Evolutionary conservation across 2,888 invertebrate genomes (phyloP), one percentile per base, ranked within the genome.

Genomic region (Belgica antarctica): DNA sequence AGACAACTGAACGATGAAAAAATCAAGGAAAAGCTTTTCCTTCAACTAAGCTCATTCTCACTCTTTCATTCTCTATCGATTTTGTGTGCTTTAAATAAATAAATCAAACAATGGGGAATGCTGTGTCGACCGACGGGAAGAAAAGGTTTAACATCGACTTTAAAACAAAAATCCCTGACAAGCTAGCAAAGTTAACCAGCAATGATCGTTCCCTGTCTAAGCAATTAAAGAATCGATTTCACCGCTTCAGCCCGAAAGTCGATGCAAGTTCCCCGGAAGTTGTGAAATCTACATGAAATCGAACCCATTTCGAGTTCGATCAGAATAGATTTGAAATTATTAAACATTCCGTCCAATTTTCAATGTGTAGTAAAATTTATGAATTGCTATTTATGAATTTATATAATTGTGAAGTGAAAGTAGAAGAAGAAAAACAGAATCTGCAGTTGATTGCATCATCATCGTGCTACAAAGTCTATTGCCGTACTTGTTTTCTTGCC

Each of bases 311-410:
- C 7, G 10, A 61, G 10, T 5, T 31, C 62, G 27, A 34, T 34
- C 7, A 59, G 19, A n/a, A 3, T 15, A 34, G 62, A 62, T 62
- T 62, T 62, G 31, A 34, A 34, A 57, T 68, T 57, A 57, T 68
- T 61, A 61, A 69, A 70, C 70, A 70, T 70, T 70, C 70, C 70
- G 70, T 70, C 70, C 70, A 70, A 70, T 36, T 69, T 69, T 70
- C 59, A 70, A 70, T 70, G 70, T 70, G 59, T 70, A 70, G 70
- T 70, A 36, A 61, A 70, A 70, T 17, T 34, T 57, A 59, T 52
- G n/a, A 46, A 66, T 65, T 68, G 68, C 68, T 57, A 66, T 66
- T 66, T 66, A 66, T 66, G 65, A 66, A 66, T 47, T 66, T 66
- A 47, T 47, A 66, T 47, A 47, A 28, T 66, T 66, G 47, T 47